A percentile compares a stretch with the other conserved stretches of the same genome.
These are phyloP conservation scores for Andrena trimmerana DNA, from an alignment of 2,888 invertebrate genomes.

Conservation along the genomic window DNA sequence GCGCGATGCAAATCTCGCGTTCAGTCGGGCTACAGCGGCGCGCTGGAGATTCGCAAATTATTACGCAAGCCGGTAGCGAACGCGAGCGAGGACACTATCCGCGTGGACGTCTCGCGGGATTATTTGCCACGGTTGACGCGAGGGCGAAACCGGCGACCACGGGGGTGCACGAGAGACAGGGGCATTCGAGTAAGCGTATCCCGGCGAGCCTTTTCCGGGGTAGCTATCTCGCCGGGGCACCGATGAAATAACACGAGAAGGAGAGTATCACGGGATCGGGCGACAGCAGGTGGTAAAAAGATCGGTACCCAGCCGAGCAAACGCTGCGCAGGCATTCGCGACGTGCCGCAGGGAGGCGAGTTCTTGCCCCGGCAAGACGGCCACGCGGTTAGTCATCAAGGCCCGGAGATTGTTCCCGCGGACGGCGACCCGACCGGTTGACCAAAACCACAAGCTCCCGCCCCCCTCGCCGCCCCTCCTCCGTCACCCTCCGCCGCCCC, in stretches of 20 bases:
- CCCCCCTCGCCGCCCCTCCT: constrained; percentile 19
- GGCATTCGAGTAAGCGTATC: constrained; percentile 22
- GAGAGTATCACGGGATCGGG: constrained; percentile 60
- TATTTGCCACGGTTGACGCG: no score
- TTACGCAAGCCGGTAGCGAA: no score
- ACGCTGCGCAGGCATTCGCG: constrained; percentile 78
- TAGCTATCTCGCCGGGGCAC: constrained; percentile 27
- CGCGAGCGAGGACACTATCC: no score
- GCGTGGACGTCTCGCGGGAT: no score
- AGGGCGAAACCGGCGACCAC: no score
- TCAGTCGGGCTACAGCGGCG: not conserved
- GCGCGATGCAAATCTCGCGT: not conserved
- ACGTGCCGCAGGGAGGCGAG: constrained; percentile 76
- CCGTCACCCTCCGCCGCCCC: not conserved
- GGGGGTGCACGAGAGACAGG: no score
- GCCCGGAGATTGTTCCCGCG: constrained; percentile 76
- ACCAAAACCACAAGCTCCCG: constrained; percentile 77
- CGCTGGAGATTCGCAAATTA: no score
- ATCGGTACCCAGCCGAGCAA: constrained; percentile 74
- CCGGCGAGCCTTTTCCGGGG: constrained; percentile 52
- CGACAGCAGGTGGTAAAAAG: constrained; percentile 78
- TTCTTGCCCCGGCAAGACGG: constrained; percentile 77
- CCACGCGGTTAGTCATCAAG: constrained; percentile 81
- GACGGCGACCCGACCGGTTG: constrained; percentile 76
- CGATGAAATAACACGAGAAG: constrained; percentile 57